Evolutionary conservation across 2,888 invertebrate genomes (phyloP), one percentile per base, ranked within the genome.

Genomic region (Drosophila engyochracea): DNA sequence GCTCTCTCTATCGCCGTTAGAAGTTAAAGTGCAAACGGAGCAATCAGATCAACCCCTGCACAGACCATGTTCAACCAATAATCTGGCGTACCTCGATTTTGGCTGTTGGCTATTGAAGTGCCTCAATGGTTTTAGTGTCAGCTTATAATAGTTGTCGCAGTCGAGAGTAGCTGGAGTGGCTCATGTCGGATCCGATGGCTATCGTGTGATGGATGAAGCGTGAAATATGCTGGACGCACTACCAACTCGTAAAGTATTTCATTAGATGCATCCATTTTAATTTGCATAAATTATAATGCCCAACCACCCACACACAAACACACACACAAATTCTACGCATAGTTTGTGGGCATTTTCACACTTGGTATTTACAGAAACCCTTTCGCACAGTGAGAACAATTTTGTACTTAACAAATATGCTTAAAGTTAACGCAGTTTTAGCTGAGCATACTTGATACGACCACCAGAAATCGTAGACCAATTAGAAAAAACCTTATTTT

Each of bases 121-220:
- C 84, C 84, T 71, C 86, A 65, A 73, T 75, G 87, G 88, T 78
- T 81, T 88, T 91, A 88, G 80, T 88, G 88, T 88, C 88, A 82
- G 88, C 76, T 88, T 88, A 88, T 78, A 88, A 88, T 81, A 88
- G 87, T 91, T 89, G 89, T 81, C 91, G 88, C 89, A 89, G 85
- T 75, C 35, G 51, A 25, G 47, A 47, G 47, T 47, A 16, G 16
- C 47, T 25, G 47, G 16, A 47, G 33, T 30, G 14, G 60, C 66
- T 62, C 58, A 28, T 61, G 61, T 30, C 58, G 44, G 1, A 41
- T 60, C 68, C 64, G 90, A 82, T 87, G 73, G 41, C 67, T 76
- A 91, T 85, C 89, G 33, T 3, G 49, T 68, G 83, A 73, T 74
- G 69, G 74, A 82, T 72, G 85, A 85, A 89, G 87, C 86, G 89